These are phyloP conservation scores for Yponomeuta plumbellus DNA, from an alignment of 2,888 invertebrate genomes.

Conservation along the genomic window DNA sequence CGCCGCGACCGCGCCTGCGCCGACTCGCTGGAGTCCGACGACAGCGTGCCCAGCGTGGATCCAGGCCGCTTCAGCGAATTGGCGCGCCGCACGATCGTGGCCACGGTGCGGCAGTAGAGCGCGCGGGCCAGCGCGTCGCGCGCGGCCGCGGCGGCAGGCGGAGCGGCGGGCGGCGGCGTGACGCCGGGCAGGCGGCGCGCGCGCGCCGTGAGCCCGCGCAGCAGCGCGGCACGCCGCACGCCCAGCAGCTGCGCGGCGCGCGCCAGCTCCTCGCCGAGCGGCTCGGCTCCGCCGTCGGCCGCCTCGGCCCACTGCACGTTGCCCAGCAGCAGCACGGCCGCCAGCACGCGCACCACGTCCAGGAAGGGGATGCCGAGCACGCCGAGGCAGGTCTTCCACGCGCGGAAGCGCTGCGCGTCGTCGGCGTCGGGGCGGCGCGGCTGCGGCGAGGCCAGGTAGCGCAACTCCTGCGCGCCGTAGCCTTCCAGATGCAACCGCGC, in stretches of 20 bases:
- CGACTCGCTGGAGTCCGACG: slow-evolving; percentile 94
- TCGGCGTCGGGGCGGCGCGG: slow-evolving; percentile 76
- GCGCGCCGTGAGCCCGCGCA: slow-evolving; percentile 88
- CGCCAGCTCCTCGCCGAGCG: slow-evolving; percentile 88
- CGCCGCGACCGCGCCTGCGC: slow-evolving; percentile 93
- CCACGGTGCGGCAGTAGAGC: slow-evolving; percentile 94
- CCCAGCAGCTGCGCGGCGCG: slow-evolving; percentile 89
- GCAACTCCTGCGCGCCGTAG: slow-evolving; percentile 86
- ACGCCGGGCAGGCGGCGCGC: slow-evolving; percentile 86
- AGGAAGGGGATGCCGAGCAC: slow-evolving; percentile 95
- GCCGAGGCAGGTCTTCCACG: slow-evolving; percentile 94
- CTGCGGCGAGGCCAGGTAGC: slow-evolving; percentile 83
- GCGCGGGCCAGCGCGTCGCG: slow-evolving; percentile 94
- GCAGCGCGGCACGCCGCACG: slow-evolving; percentile 83
- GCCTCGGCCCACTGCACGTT: slow-evolving; percentile 94
- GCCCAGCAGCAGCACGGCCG: slow-evolving; percentile 92
- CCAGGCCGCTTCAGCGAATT: slow-evolving; percentile 93
- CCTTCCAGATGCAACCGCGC: slow-evolving; percentile 91
- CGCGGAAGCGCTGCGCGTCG: slow-evolving; percentile 80
- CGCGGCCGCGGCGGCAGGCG: slow-evolving; percentile 92
- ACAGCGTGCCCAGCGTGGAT: slow-evolving; percentile 88
- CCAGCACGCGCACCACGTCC: slow-evolving; percentile 93
- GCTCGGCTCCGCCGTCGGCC: slow-evolving; percentile 84
- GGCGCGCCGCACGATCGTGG: slow-evolving; percentile 93
- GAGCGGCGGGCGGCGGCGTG: slow-evolving; percentile 87